Evolutionary conservation across 2,888 invertebrate genomes (phyloP).

Genomic region (Clivina fossor): DNA sequence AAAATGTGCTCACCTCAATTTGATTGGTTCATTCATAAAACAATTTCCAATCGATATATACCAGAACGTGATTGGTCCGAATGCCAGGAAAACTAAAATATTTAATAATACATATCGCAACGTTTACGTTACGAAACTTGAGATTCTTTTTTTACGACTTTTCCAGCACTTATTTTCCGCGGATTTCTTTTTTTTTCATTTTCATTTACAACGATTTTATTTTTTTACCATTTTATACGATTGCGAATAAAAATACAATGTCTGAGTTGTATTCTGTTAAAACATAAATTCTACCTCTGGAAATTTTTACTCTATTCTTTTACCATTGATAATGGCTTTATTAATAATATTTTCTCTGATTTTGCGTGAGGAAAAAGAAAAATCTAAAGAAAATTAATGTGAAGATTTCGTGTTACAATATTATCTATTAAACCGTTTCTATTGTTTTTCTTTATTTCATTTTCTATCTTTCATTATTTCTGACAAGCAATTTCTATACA

Average conservation of each 20-base stretch:
- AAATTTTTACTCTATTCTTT: no score
- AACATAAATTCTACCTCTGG: background rate
- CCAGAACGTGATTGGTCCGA: constrained; percentile 10
- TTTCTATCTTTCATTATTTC: no score
- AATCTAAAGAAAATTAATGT: background rate
- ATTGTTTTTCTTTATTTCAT: no score
- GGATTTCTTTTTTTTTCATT: constrained; percentile 14
- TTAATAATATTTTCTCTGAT: background rate
- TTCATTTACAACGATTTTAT: no score
- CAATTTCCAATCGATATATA: constrained; percentile 8
- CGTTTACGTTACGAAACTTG: constrained; percentile 11
- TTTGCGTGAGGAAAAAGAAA: background rate
- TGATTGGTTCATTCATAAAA: constrained; percentile 22
- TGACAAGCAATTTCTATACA: no score
- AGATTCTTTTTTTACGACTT: constrained; percentile 20
- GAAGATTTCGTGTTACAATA: background rate
- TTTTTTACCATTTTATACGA: no score
- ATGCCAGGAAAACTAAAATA: constrained; percentile 15
- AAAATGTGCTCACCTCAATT: background rate
- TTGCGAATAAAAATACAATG: no score
- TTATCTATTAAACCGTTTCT: no score
- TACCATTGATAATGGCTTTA: background rate
- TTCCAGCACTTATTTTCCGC: constrained; percentile 13
- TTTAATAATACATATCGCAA: constrained; percentile 20
- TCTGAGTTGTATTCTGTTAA: background rate